Evolutionary conservation across 2,113 vertebrate species (phyloP).

Genomic region (Rhombomys opimus): DNA sequence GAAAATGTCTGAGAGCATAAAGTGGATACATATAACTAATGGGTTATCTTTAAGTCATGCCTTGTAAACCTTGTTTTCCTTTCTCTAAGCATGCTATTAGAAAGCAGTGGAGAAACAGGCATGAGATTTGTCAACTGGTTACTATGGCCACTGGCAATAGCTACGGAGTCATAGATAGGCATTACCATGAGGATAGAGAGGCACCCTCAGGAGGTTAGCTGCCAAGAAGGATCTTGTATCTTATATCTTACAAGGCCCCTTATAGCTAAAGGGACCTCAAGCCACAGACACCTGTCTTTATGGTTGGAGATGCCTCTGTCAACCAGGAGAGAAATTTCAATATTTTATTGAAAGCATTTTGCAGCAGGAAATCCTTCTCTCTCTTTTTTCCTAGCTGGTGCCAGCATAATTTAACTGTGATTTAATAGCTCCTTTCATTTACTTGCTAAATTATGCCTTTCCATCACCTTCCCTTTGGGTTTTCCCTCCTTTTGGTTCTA

Average conservation of each 20-base stretch:
- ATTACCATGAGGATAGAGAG: neutral
- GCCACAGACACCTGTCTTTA: constrained; percentile 50
- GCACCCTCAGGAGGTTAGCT: neutral
- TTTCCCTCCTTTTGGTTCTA: constrained; percentile 85
- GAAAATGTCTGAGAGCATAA: neutral
- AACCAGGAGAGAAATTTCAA: constrained; percentile 81
- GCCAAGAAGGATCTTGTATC: neutral
- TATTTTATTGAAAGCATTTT: constrained; percentile 86
- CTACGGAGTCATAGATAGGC: neutral
- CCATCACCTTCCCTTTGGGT: constrained; percentile 85
- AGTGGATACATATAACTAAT: neutral
- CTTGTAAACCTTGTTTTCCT: neutral
- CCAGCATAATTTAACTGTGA: constrained; percentile 86
- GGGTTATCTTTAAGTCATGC: neutral
- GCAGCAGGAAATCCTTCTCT: constrained; percentile 65
- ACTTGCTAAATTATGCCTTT: constrained; percentile 87
- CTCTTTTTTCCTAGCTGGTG: constrained; percentile 63
- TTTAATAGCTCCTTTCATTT: constrained; percentile 88
- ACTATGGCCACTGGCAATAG: neutral
- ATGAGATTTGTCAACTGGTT: neutral
- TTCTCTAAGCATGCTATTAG: neutral
- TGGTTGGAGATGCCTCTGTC: constrained; percentile 73
- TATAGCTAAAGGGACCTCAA: neutral
- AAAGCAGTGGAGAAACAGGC: neutral
- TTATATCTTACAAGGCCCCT: neutral